phyloP scores from a whole-genome alignment of 2,113 vertebrate genomes.

The Alethe castanea region DNA sequence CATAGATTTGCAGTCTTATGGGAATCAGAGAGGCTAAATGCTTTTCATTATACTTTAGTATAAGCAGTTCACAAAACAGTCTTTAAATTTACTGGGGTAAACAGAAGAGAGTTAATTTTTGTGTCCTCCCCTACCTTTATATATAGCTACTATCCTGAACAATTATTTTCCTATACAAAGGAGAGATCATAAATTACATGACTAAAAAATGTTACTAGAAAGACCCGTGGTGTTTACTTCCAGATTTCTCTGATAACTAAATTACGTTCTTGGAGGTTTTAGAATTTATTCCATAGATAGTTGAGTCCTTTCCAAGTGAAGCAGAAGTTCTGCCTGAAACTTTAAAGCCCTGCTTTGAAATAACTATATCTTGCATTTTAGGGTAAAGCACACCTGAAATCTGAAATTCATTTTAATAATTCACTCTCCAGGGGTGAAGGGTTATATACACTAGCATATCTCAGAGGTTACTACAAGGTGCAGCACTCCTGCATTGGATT shows the following conservation, averaged over 20 bases:
- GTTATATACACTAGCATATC: accelerated
- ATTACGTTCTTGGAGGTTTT: not conserved
- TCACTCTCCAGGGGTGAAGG: not conserved
- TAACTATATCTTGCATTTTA: not conserved
- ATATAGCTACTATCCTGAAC: not conserved
- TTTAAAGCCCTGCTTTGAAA: not conserved
- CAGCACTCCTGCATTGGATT: not conserved
- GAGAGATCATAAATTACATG: not conserved
- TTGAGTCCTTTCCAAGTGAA: not conserved
- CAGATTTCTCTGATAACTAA: not conserved
- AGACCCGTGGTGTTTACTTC: not conserved
- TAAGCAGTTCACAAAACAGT: not conserved
- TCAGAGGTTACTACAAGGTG: not conserved
- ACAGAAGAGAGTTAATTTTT: not conserved
- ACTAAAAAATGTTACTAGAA: not conserved
- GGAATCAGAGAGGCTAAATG: not conserved
- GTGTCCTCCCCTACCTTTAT: not conserved
- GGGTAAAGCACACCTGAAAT: accelerated
- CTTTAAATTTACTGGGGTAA: not conserved
- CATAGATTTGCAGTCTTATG: not conserved
- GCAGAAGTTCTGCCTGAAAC: not conserved
- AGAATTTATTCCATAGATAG: not conserved
- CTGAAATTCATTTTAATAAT: not conserved
- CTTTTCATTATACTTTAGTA: not conserved
- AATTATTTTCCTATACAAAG: not conserved